phyloP scores from a whole-genome alignment of 2,888 invertebrate species.

The Ennomos fuscantarius region DNA sequence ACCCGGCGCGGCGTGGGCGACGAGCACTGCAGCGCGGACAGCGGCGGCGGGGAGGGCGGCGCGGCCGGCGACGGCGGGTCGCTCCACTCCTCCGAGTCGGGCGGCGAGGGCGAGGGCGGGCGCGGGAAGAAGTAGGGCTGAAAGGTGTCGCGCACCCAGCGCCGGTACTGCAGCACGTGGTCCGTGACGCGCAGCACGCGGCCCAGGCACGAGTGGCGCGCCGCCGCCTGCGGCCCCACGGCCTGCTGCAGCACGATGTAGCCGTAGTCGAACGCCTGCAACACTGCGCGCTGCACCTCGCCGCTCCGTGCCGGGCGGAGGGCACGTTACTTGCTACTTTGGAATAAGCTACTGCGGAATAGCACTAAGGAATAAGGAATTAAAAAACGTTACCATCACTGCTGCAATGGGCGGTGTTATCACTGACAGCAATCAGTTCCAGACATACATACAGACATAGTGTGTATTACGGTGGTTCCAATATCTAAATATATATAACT shows the following conservation, averaged over 20 bases:
- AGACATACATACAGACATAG: too few species aligned
- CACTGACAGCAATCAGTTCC: too few species aligned
- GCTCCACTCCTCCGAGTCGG: too few species aligned
- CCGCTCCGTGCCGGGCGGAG: too few species aligned
- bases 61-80: constrained; percentile 37
- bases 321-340: too few species aligned
- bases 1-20: constrained; percentile 80
- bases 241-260: constrained; percentile 93
- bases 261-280: constrained; percentile 98
- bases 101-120: constrained; percentile 34
- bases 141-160: constrained; percentile 80
- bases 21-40: constrained; percentile 79
- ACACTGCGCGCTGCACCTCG: too few species aligned
- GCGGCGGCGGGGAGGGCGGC: constrained; percentile 67
- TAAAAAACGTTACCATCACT: too few species aligned
- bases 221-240: constrained; percentile 60
- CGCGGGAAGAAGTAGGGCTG: constrained; percentile 75
- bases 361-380: too few species aligned
- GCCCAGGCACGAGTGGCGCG: constrained; percentile 90
- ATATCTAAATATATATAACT: too few species aligned
- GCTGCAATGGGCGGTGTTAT: too few species aligned
- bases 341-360: too few species aligned
- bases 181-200: constrained; percentile 97
- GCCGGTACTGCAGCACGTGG: constrained; percentile 90
- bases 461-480: too few species aligned